These are phyloP conservation scores for Microtus richardsoni DNA, from an alignment of 2,113 vertebrate genomes.

Conservation along the genomic window DNA sequence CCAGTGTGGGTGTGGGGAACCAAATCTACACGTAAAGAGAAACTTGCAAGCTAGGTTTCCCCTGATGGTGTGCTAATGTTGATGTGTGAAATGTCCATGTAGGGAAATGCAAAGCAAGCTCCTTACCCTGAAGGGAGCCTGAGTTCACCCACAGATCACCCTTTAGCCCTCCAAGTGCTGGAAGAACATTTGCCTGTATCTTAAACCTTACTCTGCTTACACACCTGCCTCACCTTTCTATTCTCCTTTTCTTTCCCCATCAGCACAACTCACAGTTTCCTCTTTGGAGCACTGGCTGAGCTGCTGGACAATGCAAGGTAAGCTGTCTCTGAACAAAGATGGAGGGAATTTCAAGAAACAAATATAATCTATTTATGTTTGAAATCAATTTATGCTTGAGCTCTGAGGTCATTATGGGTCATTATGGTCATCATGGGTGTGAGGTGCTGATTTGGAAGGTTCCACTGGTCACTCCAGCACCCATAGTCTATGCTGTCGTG, in stretches of 20 bases:
- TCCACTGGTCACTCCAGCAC: neutral
- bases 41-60: neutral
- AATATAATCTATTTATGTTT: neutral
- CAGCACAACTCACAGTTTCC: conserved; percentile 90
- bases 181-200: neutral
- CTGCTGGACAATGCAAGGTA: conserved; percentile 92
- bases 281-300: conserved; percentile 92
- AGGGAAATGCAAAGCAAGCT: conserved; percentile 9
- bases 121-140: neutral
- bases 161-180: neutral
- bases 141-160: neutral
- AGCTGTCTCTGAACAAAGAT: neutral
- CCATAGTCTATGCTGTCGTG: neutral
- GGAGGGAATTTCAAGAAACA: neutral
- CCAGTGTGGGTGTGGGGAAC: neutral
- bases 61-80: neutral
- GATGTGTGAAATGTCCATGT: neutral
- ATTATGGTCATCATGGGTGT: too few relatives aligned
- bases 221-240: conserved; percentile 39
- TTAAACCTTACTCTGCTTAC: neutral
- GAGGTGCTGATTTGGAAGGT: neutral
- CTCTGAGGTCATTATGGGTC: too few relatives aligned
- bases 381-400: neutral
- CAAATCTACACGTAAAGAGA: conserved; percentile 3
- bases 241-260: conserved; percentile 61